Percentiles rank a stretch among this genome's conserved stretches.
phyloP scores from a whole-genome alignment of 2,113 vertebrate genomes.

The Elephantulus edwardii region DNA sequence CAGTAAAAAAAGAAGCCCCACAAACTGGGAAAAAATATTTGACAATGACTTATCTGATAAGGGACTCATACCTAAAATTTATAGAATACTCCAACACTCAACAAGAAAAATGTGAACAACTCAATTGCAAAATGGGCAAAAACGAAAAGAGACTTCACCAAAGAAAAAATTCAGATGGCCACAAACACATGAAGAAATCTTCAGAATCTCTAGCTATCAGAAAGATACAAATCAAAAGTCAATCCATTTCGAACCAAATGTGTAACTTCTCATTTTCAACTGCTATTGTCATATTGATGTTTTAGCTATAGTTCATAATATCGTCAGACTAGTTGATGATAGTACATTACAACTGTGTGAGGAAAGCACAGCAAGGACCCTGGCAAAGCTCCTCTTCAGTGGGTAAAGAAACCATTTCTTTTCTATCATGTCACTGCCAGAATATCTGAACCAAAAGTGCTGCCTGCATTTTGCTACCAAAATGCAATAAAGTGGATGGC shows the following conservation, averaged over 20 bases:
- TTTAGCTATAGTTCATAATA: not conserved
- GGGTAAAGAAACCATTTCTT: not conserved
- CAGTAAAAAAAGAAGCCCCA: no score
- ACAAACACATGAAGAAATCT: not conserved
- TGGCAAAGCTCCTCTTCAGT: not conserved
- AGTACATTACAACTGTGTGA: not conserved
- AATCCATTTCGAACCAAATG: not conserved
- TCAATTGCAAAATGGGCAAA: not conserved
- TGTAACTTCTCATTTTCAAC: not conserved
- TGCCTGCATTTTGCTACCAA: not conserved
- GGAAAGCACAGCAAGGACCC: not conserved
- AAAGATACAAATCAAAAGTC: no score
- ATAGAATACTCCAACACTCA: no score
- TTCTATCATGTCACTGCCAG: not conserved
- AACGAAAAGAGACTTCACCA: not conserved
- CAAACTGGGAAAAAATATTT: no score
- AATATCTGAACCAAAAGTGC: not conserved
- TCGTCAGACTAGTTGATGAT: not conserved
- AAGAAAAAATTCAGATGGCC: not conserved
- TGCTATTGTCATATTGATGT: not conserved
- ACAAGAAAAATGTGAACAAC: not conserved
- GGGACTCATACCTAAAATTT: no score
- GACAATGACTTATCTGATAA: no score
- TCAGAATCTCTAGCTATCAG: not conserved
- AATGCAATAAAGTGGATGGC: not conserved